Evolutionary conservation across 2,113 vertebrate genomes (phyloP).

Genomic region (Caloenas nicobarica): DNA sequence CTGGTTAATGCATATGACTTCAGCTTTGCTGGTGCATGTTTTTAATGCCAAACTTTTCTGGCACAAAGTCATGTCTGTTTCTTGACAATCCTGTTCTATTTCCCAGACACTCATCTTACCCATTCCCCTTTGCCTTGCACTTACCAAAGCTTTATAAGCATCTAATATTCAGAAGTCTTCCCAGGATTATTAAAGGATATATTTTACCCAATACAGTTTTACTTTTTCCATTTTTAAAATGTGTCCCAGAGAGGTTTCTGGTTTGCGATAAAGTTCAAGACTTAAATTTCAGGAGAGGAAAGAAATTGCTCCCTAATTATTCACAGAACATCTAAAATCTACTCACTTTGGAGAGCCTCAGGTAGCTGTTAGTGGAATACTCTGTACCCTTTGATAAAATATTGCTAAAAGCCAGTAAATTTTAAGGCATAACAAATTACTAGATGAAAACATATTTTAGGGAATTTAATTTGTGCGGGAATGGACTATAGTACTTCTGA

Average conservation of each 20-base stretch:
- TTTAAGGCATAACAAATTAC: neutral
- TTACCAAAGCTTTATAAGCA: neutral
- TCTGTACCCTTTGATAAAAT: neutral
- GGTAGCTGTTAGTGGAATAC: neutral
- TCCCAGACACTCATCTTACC: neutral
- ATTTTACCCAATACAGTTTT: neutral
- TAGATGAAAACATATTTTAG: neutral
- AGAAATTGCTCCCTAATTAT: neutral
- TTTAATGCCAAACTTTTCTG: conserved; percentile 19
- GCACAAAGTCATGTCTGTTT: neutral
- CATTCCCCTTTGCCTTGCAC: neutral
- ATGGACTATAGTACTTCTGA: neutral
- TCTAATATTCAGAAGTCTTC: neutral
- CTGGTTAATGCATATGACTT: neutral
- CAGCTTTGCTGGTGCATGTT: neutral
- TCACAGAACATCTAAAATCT: neutral
- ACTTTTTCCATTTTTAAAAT: neutral
- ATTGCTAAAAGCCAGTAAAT: neutral
- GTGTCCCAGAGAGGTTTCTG: neutral
- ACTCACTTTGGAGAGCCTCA: neutral
- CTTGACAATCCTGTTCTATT: neutral
- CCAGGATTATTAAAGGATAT: neutral
- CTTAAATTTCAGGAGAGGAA: neutral
- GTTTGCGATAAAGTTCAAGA: neutral
- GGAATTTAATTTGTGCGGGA: neutral